Percentiles rank a stretch among this genome's conserved stretches.
Evolutionary conservation across 2,113 vertebrate genomes (phyloP).

Genomic region (Coreoperca whiteheadi): DNA sequence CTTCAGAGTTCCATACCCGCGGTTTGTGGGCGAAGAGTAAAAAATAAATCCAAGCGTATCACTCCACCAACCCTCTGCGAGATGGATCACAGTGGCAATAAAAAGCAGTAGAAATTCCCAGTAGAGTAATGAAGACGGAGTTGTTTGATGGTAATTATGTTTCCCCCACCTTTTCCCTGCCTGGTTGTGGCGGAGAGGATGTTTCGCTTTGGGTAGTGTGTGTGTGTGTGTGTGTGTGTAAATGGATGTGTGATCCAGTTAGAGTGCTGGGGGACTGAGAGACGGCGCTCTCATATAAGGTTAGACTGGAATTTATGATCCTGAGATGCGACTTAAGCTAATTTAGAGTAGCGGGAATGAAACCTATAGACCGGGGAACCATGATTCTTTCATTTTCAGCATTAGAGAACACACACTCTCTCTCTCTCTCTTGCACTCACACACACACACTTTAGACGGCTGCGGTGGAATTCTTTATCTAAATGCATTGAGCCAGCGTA

Average conservation of each 20-base stretch:
- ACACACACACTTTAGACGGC: background rate
- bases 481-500: conserved; percentile 24
- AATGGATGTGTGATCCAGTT: conserved; percentile 73
- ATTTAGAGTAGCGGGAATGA: conserved; percentile 84
- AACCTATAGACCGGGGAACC: conserved; percentile 59
- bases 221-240: conserved; percentile 47
- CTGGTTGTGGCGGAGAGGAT: conserved; percentile 45
- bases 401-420: conserved; percentile 38
- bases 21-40: conserved; percentile 24
- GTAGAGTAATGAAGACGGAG: conserved; percentile 68
- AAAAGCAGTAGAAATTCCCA: conserved; percentile 70
- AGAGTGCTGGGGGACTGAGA: conserved; percentile 84
- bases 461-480: conserved; percentile 31
- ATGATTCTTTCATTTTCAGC: conserved; percentile 72
- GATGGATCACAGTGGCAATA: conserved; percentile 66
- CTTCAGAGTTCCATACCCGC: too few species aligned
- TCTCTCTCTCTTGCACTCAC: background rate
- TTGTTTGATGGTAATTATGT: conserved; percentile 78
- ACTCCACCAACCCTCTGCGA: conserved; percentile 28
- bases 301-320: conserved; percentile 86
- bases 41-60: conserved; percentile 48
- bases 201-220: conserved; percentile 54
- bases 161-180: conserved; percentile 58
- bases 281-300: conserved; percentile 88
- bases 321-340: conserved; percentile 86